A percentile compares a stretch with the other conserved stretches of the same genome.
phyloP scores from a whole-genome alignment of 2,888 invertebrate species.

The Aelia acuminata region DNA sequence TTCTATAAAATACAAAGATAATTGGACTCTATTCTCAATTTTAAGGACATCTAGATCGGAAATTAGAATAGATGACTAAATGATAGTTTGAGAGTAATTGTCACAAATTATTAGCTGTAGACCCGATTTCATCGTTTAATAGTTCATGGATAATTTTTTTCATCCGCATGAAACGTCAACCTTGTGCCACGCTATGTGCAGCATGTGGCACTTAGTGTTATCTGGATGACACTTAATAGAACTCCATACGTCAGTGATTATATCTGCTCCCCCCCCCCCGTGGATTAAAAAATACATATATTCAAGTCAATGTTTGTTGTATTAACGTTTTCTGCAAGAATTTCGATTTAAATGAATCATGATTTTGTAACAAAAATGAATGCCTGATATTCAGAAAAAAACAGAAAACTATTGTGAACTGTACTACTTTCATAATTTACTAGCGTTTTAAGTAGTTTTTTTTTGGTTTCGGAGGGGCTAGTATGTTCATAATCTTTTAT shows the following conservation, averaged over 20 bases:
- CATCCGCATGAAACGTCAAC: background rate
- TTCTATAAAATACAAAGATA: too few species aligned
- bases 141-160: background rate
- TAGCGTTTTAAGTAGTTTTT: too few species aligned
- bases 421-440: too few species aligned
- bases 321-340: too few species aligned
- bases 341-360: too few species aligned
- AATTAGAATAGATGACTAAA: background rate
- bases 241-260: background rate
- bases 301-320: too few species aligned
- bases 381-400: too few species aligned
- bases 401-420: too few species aligned
- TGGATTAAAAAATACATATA: background rate
- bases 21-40: background rate
- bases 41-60: background rate
- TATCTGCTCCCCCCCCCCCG: background rate
- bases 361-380: too few species aligned
- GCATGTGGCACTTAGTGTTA: background rate
- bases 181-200: background rate
- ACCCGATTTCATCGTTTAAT: background rate
- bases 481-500: too few species aligned
- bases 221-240: background rate
- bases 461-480: too few species aligned
- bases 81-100: background rate
- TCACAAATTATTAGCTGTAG: background rate